Evolutionary conservation across 2,797 vertebrate species (phyloP), one percentile per base, ranked within the genome.

Genomic region (Sarcoramphus papa): DNA sequence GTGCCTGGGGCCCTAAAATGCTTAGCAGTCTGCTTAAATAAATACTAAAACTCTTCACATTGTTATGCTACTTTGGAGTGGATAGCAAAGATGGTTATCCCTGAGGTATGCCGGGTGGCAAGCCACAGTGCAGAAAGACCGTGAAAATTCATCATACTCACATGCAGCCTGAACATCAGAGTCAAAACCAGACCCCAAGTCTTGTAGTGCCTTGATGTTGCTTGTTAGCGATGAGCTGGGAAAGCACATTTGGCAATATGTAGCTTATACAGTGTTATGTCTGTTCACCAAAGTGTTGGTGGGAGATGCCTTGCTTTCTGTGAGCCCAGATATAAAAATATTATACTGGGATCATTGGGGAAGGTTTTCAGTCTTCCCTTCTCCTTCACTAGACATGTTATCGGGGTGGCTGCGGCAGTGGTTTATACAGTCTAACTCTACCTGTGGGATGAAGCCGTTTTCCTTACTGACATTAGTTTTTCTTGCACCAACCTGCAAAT

Each of bases 21-120:
- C 62, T 78, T 69, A 54, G 33, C 60, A 78, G 69, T 75, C 92
- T 72, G 41, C 53, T 85, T 85, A 87, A 75, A 68, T 67, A 88
- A 92, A 76, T 64, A 72, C 73, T 51, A 65, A 78, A 83, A 50
- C 48, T 57, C 41, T 90, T 86, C 37, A 50, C 14, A 14, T 47
- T 59, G 27, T 85, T 85, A 12, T 30, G 59, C 35, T 68, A 6
- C 69, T 88, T 94, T 21, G 47, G 24, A 85, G 48, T 27, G 22
- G 3, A 16, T 69, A 62, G 43, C 8, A 89, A 62, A 72, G 50
- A 59, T 37, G 16, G 15, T 67, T 69, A 47, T 43, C 22, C 16
- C 20, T 62, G 31, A 67, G 33, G 15, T 43, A n/a, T 47, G 16
- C 41, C 1, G 6, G 5, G 18, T 63, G 47, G 57, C 85, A 90